Base-by-base conservation (phyloP, 2,797 vertebrate genomes). In the Sebastes itinus region DNA sequence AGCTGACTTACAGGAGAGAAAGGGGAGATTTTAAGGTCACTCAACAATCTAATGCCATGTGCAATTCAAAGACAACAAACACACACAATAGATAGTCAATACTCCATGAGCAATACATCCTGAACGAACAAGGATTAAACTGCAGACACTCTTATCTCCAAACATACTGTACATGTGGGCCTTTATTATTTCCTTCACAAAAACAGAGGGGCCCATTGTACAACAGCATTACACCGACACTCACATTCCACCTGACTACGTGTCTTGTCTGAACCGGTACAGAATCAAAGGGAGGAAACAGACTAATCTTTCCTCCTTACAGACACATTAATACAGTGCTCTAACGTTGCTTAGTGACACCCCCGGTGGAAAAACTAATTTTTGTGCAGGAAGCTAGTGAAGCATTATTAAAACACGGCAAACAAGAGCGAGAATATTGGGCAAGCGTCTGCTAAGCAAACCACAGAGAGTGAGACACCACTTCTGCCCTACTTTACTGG, bases 351-450 rank as follows among this genome's bases (percentile, higher is more conserved):
- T 86, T 83, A 59, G 92, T 89, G 91, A 94, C 91, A 87, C 80
- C 71, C 68, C 65, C 81, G 49, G 86, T 93, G 91, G 92, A 94
- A 94, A 94, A 94, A 93, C 86, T 84, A 49, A 86, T 90, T 93
- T 92, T 89, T 93, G 75, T 82, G 79, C 89, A 88, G 85, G 87
- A 90, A 91, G 84, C 72, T 42, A 85, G 84, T 92, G 86, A 87
- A 91, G 90, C 91, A 69, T 91, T 85, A 87, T 88, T 91, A 91
- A 92, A 93, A 83, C 86, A 92, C 25, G 7, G 87, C 92, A 94
- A 94, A 94, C 91, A 93, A 84, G 85, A 84, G 84, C 60, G 9
- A 63, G 82, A 89, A 88, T 92, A 90, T 84, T 83, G 84, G 78
- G 80, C 73, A 81, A 91, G 90, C 42, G 86, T 85, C 86, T 88